Percentiles rank a stretch among this genome's conserved stretches.
Evolutionary conservation across 2,888 invertebrate species (phyloP).

Genomic region (Nomada goodeniana): DNA sequence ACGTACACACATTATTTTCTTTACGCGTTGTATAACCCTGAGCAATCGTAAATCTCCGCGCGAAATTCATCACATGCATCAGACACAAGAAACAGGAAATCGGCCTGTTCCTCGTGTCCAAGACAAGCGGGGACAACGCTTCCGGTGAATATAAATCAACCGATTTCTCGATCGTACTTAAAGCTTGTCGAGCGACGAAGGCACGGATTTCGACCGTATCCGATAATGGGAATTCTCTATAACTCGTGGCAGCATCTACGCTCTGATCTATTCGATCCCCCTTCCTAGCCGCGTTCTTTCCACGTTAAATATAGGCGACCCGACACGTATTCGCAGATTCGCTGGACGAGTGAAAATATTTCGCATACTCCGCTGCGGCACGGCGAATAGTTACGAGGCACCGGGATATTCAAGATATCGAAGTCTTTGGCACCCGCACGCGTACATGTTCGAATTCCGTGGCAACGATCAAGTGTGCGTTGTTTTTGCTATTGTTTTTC

Average conservation of each 20-base stretch:
- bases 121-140: not conserved
- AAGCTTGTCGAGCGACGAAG: constrained; percentile 10
- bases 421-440: too few relatives aligned
- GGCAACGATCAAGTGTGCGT: too few relatives aligned
- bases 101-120: not conserved
- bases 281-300: constrained; percentile 33
- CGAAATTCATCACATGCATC: not conserved
- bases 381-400: not conserved
- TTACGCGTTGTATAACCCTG: not conserved
- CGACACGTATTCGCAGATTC: constrained; percentile 25
- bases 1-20: not conserved
- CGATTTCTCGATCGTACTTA: constrained; percentile 22
- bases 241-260: constrained; percentile 15
- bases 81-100: not conserved
- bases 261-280: constrained; percentile 46
- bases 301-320: constrained; percentile 61
- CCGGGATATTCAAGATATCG: too few relatives aligned
- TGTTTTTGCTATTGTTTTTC: too few relatives aligned
- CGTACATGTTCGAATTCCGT: too few relatives aligned
- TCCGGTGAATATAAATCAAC: constrained; percentile 7
- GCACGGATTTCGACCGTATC: constrained; percentile 25
- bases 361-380: constrained; percentile 28
- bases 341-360: constrained; percentile 12
- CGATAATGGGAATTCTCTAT: constrained; percentile 40
- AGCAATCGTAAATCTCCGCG: not conserved